Base-by-base conservation (phyloP, 2,888 invertebrate genomes). In the Hesperia comma region DNA sequence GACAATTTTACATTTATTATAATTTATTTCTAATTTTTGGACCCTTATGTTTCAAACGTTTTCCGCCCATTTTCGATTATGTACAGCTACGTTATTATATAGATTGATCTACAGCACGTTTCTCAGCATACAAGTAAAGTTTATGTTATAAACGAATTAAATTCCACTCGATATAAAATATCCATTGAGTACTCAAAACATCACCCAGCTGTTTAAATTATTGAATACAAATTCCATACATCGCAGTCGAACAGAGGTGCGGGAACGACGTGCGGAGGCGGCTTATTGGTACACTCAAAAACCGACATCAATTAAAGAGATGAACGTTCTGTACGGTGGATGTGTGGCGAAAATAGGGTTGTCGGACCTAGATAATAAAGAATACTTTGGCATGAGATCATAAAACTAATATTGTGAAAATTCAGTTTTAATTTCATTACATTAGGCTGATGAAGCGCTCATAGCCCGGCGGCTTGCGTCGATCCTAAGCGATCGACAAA, bases 271-370 rank as follows among this genome's bases (percentile, higher is more conserved):
- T 75, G 80, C 75, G 72, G 76, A 72, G 80, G 85, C 90, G 90
- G 90, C 87, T 82, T 82, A 82, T 84, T 82, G 81, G 73, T 79
- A 77, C 85, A 83, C 81, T 88, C 88, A 88, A 89, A 89, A 86
- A 86, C 87, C 82, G 82, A 87, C 90, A 90, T 91, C 89, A 90
- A 89, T 91, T 90, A 88, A 87, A 83, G 75, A 82, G 81, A 82
- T 84, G 82, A 83, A 79, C 79, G 80, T 79, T 81, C 76, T 72
- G 69, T 55, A 57, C 51, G 53, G 53, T 61, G 54, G 51, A 61
- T 41, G 53, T 61, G 43, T 51, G 41, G 46, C 41, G 33, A 67
- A 14, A 15, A 15, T 40, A 71, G 68, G 68, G 71, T 54, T 67
- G 57, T 15, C 40, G 12, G 6, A 46, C 6, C 12, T 7, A 46